A percentile compares a stretch with the other conserved stretches of the same genome.
Evolutionary conservation across 2,888 invertebrate genomes (phyloP).

Genomic region (Cistogaster globosa): DNA sequence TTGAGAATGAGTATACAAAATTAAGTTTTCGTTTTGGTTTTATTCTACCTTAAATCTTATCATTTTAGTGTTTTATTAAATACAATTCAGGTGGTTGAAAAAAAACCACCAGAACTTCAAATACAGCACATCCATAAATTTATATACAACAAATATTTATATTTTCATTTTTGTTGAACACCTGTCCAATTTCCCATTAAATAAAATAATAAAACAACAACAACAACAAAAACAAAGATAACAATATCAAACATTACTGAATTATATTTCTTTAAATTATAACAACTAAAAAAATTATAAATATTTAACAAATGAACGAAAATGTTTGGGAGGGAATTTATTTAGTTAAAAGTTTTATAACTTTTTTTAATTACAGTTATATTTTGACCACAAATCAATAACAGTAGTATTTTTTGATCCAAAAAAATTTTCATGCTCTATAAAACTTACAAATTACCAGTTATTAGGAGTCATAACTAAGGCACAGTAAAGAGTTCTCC

Average conservation of each 20-base stretch:
- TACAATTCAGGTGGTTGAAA: constrained; percentile 3
- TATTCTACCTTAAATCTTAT: constrained; percentile 11
- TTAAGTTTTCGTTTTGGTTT: neutral
- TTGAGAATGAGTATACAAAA: no score
- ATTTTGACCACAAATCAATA: no score
- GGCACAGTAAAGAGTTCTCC: no score
- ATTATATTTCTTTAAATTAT: neutral
- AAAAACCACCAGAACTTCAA: neutral
- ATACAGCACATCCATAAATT: neutral
- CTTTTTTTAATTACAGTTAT: no score
- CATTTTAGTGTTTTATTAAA: neutral
- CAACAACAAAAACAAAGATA: constrained; percentile 20
- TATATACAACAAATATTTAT: neutral
- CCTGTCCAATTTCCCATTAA: constrained; percentile 58
- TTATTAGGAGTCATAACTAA: no score
- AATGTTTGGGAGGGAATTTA: no score
- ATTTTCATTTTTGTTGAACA: constrained; percentile 50
- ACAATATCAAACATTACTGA: constrained; percentile 3
- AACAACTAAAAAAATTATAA: no score
- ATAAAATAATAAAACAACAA: constrained; percentile 7
- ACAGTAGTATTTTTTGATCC: no score
- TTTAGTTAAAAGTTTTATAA: no score
- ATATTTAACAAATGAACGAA: no score
- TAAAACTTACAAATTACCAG: no score
- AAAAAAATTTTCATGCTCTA: no score